A percentile compares a stretch with the other conserved stretches of the same genome.
Evolutionary conservation across 2,113 vertebrate genomes (phyloP).

Genomic region (Halcyon senegalensis): DNA sequence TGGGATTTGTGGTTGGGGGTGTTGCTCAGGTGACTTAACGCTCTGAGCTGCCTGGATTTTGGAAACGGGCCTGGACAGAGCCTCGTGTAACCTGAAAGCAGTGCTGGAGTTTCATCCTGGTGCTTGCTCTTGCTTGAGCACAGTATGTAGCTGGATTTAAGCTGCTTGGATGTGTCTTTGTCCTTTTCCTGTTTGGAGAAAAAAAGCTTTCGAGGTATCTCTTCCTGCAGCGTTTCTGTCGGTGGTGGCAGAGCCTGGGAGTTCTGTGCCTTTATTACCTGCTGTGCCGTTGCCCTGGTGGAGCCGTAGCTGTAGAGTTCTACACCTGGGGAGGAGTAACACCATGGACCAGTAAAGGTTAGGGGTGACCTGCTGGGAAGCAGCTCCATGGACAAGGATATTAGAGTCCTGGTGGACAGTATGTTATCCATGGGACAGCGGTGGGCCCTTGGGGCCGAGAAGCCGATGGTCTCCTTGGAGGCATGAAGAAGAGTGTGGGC

Average conservation of each 20-base stretch:
- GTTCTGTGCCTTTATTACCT: neutral
- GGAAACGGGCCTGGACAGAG: neutral
- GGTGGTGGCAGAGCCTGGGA: neutral
- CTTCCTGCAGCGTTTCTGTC: neutral
- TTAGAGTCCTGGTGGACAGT: too few relatives aligned
- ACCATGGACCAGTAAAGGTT: too few relatives aligned
- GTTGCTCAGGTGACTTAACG: neutral
- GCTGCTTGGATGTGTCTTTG: neutral
- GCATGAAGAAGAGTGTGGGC: too few relatives aligned
- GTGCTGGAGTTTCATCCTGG: neutral
- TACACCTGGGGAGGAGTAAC: too few relatives aligned
- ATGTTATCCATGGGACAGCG: too few relatives aligned
- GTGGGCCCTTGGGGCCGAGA: too few relatives aligned
- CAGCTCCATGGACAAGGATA: too few relatives aligned
- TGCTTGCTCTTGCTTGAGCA: neutral
- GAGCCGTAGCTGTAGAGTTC: too few relatives aligned
- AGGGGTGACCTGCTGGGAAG: too few relatives aligned
- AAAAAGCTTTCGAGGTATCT: neutral
- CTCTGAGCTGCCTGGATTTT: neutral
- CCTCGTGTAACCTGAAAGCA: neutral
- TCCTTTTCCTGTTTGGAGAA: neutral
- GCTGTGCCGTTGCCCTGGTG: too few relatives aligned
- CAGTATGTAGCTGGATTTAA: neutral
- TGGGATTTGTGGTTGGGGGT: neutral
- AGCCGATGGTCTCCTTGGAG: too few relatives aligned